Conservation (phyloP, 2,797 vertebrate species). For the Lerista edwardsae region DNA sequence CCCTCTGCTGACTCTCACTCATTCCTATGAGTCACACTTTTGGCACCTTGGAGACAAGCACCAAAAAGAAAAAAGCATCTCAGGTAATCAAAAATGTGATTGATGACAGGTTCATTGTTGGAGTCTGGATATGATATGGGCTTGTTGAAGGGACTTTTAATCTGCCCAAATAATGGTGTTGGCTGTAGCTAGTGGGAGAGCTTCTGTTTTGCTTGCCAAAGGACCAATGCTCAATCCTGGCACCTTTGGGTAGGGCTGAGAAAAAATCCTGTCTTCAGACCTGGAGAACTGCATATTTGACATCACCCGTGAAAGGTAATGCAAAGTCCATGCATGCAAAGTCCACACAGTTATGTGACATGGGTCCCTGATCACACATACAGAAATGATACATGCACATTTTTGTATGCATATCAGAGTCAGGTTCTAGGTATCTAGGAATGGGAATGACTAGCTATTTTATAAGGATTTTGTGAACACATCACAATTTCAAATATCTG, state of each 20-base stretch:
- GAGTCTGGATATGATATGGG: neutral
- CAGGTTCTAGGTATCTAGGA: neutral
- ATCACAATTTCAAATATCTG: neutral
- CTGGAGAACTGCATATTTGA: neutral
- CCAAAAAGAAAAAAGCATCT: neutral
- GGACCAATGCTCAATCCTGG: too few relatives aligned
- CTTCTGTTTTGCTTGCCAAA: too few relatives aligned
- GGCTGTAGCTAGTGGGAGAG: too few relatives aligned
- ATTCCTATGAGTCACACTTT: neutral
- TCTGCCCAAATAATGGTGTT: neutral
- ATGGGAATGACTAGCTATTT: neutral
- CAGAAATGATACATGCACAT: neutral
- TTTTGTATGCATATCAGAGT: neutral
- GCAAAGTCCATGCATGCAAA: neutral
- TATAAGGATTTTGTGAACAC: neutral
- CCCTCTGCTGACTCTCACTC: neutral
- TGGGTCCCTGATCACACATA: neutral
- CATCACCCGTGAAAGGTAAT: neutral
- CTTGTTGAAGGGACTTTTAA: neutral
- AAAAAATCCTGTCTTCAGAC: too few relatives aligned
- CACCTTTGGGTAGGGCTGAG: too few relatives aligned
- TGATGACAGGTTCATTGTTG: neutral
- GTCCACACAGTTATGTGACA: too few relatives aligned
- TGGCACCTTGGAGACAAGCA: neutral
- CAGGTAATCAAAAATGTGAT: conserved; percentile 4